These are phyloP conservation scores for Melinaea marsaeus DNA, from an alignment of 2,888 invertebrate species.

Conservation along the genomic window DNA sequence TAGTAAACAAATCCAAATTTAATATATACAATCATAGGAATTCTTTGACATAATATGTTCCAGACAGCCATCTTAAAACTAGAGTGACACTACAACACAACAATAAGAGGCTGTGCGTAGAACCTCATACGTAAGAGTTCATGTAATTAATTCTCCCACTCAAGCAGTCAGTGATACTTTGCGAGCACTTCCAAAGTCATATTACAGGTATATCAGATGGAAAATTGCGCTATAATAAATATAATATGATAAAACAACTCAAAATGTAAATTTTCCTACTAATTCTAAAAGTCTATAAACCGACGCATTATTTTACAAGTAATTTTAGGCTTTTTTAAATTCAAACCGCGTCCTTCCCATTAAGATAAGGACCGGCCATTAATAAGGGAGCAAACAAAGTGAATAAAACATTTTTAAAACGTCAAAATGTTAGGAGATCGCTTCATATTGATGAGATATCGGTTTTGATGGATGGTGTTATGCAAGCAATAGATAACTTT, in stretches of 20 bases:
- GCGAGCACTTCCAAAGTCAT: neutral
- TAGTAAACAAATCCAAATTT: too few relatives aligned
- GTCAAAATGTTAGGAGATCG: conserved; percentile 32
- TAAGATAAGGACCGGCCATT: conserved; percentile 52
- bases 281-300: conserved; percentile 8
- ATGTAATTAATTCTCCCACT: neutral
- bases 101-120: conserved; percentile 6
- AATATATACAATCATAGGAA: too few relatives aligned
- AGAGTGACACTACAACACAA: neutral
- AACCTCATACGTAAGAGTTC: neutral
- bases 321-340: conserved; percentile 42
- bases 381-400: conserved; percentile 52
- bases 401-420: conserved; percentile 49
- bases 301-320: conserved; percentile 22
- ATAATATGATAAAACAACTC: neutral
- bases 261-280: neutral
- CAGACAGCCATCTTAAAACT: too few relatives aligned
- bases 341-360: conserved; percentile 37
- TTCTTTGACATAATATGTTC: too few relatives aligned
- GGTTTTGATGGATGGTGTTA: conserved; percentile 10
- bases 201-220: neutral
- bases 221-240: neutral
- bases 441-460: conserved; percentile 17
- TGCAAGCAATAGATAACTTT: conserved; percentile 2
- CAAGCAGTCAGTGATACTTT: neutral